These are phyloP conservation scores for Ceratosolen fusciceps DNA, from an alignment of 1,140 invertebrate species.

Conservation along the genomic window DNA sequence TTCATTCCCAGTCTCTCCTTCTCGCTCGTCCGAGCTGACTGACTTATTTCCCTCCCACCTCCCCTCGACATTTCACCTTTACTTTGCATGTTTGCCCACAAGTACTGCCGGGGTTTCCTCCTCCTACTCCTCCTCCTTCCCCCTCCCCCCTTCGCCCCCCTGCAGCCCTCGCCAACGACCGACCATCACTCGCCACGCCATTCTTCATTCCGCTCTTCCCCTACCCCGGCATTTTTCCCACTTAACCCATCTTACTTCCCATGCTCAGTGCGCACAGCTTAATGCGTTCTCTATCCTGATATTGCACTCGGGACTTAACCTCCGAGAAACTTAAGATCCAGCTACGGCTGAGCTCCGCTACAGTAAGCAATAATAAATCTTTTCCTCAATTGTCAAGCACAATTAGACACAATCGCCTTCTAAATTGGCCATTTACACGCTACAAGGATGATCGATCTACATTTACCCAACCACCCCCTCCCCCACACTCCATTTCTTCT, in stretches of 20 bases:
- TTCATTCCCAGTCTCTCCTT: slow-evolving; percentile 17
- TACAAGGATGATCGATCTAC: slow-evolving; percentile 31
- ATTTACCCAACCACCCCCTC: neutral
- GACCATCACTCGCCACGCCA: neutral
- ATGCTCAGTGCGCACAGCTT: neutral
- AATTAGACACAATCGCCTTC: slow-evolving; percentile 39
- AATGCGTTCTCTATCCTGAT: slow-evolving; percentile 24
- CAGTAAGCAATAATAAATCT: slow-evolving; percentile 37
- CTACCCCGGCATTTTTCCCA: neutral
- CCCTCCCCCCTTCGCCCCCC: no score
- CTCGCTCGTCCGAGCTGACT: neutral
- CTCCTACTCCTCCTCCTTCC: no score
- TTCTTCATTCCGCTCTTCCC: neutral
- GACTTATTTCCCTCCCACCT: neutral
- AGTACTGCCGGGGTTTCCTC: no score
- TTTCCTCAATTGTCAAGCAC: slow-evolving; percentile 21
- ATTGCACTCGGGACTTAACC: slow-evolving; percentile 14
- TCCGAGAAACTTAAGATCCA: neutral
- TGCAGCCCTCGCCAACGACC: no score
- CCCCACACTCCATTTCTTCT: no score
- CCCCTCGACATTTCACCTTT: neutral
- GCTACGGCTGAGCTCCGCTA: slow-evolving; percentile 15
- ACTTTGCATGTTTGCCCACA: neutral
- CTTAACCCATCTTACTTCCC: neutral
- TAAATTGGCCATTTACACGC: slow-evolving; percentile 37